Conservation (phyloP, 2,113 vertebrate genomes). For the Malurus alboscapulatus region DNA sequence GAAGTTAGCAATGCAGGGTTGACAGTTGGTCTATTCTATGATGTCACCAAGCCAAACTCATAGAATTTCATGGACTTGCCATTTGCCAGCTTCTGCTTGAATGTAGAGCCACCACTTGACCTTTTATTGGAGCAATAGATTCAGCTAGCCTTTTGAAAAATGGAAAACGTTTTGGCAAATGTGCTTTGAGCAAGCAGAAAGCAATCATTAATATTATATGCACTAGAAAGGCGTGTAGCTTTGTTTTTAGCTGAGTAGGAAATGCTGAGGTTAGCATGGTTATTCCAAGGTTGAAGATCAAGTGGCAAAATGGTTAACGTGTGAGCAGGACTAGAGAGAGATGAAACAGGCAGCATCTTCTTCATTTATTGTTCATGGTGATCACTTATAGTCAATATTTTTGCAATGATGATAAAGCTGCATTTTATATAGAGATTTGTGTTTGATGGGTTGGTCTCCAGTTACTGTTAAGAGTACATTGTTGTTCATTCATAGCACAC, state of each 20-base stretch:
- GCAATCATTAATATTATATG: background rate
- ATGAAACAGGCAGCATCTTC: constrained; percentile 4
- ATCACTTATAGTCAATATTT: background rate
- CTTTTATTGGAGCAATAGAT: background rate
- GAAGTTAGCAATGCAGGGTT: background rate
- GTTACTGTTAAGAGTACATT: background rate
- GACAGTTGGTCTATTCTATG: background rate
- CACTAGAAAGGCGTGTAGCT: background rate
- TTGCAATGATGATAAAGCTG: background rate
- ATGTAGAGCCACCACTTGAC: background rate
- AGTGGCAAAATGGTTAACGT: constrained; percentile 38
- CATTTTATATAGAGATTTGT: background rate
- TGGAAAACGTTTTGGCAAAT: background rate
- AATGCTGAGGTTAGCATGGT: background rate
- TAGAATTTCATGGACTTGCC: background rate
- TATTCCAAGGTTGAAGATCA: constrained; percentile 48
- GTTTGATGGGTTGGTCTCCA: background rate
- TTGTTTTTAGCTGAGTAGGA: constrained; percentile 32
- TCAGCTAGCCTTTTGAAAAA: background rate
- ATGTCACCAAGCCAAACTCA: background rate
- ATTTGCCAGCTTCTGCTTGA: background rate
- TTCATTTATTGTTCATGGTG: background rate
- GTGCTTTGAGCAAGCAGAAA: background rate
- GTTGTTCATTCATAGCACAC: background rate
- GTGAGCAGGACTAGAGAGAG: constrained; percentile 16